Evolutionary conservation across 2,113 vertebrate genomes (phyloP), one percentile per base, ranked within the genome.

Genomic region (Rhabdomys dilectus): DNA sequence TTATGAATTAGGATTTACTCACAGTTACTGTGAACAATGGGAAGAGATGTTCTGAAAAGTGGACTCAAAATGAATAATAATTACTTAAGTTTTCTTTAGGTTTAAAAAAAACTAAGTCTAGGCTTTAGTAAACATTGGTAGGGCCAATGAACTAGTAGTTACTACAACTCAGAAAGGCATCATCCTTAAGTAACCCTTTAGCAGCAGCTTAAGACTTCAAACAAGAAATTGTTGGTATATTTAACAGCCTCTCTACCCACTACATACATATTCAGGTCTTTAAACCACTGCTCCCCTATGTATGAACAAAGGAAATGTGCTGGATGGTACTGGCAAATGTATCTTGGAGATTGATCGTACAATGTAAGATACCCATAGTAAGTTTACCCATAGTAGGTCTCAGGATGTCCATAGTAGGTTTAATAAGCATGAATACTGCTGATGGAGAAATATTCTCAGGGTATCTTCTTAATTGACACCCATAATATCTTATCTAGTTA

Each of bases 1-100:
- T 53, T 42, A 56, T 80, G 76, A 97, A 53, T 51, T 89, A 93
- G 22, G 64, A 91, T 75, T 95, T 93, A 89, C 75, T 82, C 56
- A 29, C 24, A 45, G 68, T 88, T 70, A 76, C 42, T 72, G 85
- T 17, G 92, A 90, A 66, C 8, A 34, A 1, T 12, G 10, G 5
- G 34, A 51, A 68, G 36, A 81, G 36, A 72, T 17, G 21, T 26
- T 29, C 58, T 60, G 88, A 91, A 90, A 70, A 53, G 81, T 94
- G 31, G 70, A 8, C n/a, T 42, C 19, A 11, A 94, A 87, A 82
- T 80, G 36, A 89, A 51, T 66, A 82, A 48, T 77, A 73, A 89
- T 51, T 81, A 39, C 10, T 60, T 91, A 53, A 26, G 70, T 85
- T 95, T 73, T 64, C 13, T 72, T 66, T 39, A 24, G 8, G 2